Base-by-base conservation (phyloP, 2,888 invertebrate genomes). In the Drosophila mettleri region DNA sequence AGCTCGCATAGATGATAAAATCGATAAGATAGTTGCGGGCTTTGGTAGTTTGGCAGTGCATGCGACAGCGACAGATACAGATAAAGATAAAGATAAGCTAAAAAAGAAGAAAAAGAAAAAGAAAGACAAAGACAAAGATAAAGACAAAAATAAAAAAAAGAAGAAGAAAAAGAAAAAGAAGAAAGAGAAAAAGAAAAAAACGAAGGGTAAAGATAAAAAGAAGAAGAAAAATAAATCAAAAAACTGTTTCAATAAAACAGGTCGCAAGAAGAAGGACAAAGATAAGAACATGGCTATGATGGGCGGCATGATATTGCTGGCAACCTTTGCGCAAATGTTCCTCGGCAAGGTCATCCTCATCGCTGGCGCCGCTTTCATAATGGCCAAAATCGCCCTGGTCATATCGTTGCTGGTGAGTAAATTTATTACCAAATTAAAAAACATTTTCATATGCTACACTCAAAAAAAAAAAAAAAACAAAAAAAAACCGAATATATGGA, bases 331-430 rank as follows among this genome's bases (percentile, higher is more conserved):
- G 2, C 95, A 95, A 91, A 91, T 95, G 92, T 94, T 95, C 67
- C 94, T 95, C 89, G 94, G 95, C 27, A 95, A 95, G 92, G 94
- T 95, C 64, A 94, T 95, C 7, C 93, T 95, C 66, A 92, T 95
- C 77, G 95, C 95, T 1, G 95, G 95, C 43, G 94, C 95, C 9
- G 95, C 95, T 4, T 92, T 95, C 63, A 91, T 95, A 57, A 93
- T 95, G 66, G 94, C 95, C 8, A 95, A 95, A 90, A 93, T 95
- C 51, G 95, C 95, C 0, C 89, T 95, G 22, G 90, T 95, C 53
- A 87, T 95, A 31, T 94, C 95, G 6, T 92, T 94, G 39, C 92
- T 95, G 78, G 93, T 93, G 88, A 92, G 91, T 91, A 9, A 14
- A 34, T 39, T n/a, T 12, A 33, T 0, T 27, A 43, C 10, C 4